These are phyloP conservation scores for Bradysia coprophila DNA, from an alignment of 1,140 invertebrate species.

Conservation along the genomic window DNA sequence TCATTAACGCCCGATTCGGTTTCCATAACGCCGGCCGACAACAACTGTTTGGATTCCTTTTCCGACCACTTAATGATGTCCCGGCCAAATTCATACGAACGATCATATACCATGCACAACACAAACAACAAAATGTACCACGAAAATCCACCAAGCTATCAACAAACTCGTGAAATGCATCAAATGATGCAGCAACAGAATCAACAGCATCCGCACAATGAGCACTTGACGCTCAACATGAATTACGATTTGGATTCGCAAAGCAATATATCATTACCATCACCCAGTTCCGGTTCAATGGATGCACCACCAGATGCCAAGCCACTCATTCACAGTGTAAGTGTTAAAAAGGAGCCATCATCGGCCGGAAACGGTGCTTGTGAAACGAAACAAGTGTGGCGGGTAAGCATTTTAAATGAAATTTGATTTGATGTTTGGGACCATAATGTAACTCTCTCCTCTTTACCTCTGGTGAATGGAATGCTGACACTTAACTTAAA, in stretches of 20 bases:
- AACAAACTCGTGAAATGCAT: conserved; percentile 16
- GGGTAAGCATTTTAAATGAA: conserved; percentile 44
- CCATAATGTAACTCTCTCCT: background rate
- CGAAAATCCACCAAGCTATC: conserved; percentile 21
- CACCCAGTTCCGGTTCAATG: conserved; percentile 32
- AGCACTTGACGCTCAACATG: background rate
- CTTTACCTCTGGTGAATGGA: too few species aligned
- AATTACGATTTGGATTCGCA: conserved; percentile 52
- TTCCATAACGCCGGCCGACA: conserved; percentile 42
- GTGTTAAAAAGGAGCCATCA: conserved; percentile 6
- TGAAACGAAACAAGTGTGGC: conserved; percentile 24
- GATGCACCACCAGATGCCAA: conserved; percentile 24
- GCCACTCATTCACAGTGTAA: conserved; percentile 25
- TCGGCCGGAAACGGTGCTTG: conserved; percentile 10
- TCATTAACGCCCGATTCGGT: conserved; percentile 39
- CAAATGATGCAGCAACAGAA: conserved; percentile 48
- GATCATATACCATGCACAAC: conserved; percentile 12
- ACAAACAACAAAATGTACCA: conserved; percentile 24
- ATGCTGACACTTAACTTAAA: too few species aligned
- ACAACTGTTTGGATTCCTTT: conserved; percentile 25
- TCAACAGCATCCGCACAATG: conserved; percentile 18
- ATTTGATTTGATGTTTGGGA: background rate
- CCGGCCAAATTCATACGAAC: conserved; percentile 12
- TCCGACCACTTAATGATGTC: conserved; percentile 19
- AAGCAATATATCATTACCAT: conserved; percentile 54